These are phyloP conservation scores for Nipponia nippon DNA, from an alignment of 2,113 vertebrate species.

Conservation along the genomic window DNA sequence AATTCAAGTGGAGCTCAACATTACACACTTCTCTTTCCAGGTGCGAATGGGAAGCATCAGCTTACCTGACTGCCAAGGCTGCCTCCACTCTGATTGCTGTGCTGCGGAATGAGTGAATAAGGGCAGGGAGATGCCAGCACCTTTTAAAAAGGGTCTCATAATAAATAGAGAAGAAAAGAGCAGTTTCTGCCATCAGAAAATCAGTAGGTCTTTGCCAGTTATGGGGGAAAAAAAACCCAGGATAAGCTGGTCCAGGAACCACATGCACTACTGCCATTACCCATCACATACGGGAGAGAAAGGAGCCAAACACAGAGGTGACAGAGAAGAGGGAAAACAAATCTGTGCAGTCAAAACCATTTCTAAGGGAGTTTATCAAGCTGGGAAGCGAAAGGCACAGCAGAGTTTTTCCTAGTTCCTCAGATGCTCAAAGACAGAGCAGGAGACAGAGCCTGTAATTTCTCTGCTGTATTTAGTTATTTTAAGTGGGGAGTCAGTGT, in stretches of 20 bases:
- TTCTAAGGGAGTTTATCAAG: background rate
- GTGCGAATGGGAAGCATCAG: background rate
- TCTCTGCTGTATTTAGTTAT: background rate
- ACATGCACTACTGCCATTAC: background rate
- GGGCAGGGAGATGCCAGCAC: background rate
- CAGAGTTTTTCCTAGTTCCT: background rate
- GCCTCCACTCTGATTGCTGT: background rate
- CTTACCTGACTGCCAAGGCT: background rate
- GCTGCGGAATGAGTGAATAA: fast-evolving
- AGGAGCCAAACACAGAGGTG: background rate
- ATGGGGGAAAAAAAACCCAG: background rate
- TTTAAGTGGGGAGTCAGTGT: background rate
- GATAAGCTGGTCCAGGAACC: background rate
- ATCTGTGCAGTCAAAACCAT: background rate
- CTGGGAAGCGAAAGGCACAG: background rate
- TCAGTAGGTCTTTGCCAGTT: background rate
- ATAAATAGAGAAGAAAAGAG: background rate
- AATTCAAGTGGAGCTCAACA: fast-evolving
- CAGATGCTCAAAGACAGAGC: background rate
- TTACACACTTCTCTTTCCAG: background rate
- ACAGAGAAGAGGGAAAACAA: background rate
- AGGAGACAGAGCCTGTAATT: background rate
- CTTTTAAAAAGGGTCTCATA: background rate
- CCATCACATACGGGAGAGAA: background rate
- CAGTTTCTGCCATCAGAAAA: background rate